phyloP scores from a whole-genome alignment of 2,888 invertebrate species.

The Terebella lapidaria region DNA sequence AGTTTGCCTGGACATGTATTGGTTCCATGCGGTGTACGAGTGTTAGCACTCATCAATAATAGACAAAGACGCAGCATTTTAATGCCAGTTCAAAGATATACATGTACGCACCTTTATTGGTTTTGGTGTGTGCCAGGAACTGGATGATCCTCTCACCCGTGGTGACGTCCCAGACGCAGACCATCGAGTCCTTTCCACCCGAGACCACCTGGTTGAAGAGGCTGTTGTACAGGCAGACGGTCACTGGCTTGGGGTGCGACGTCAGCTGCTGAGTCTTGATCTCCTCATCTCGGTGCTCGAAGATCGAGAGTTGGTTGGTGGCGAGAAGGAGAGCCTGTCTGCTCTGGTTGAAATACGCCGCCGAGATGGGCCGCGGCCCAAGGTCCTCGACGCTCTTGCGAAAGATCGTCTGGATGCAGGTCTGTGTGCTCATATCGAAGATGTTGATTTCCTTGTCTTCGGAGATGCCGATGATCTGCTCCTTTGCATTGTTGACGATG shows the following conservation, averaged over 20 bases:
- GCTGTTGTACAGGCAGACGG: slow-evolving; percentile 10
- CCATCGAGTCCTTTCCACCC: slow-evolving; percentile 73
- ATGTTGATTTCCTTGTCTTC: slow-evolving; percentile 70
- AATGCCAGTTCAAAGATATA: too few species aligned
- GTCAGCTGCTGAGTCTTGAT: not conserved
- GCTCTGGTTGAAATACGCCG: slow-evolving; percentile 9
- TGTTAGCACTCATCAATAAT: too few species aligned
- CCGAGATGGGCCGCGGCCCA: slow-evolving; percentile 9
- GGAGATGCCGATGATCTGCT: slow-evolving; percentile 65
- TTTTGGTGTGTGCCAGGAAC: slow-evolving; percentile 51
- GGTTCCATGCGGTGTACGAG: too few species aligned
- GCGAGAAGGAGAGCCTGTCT: slow-evolving; percentile 17
- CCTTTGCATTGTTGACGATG: slow-evolving; percentile 64
- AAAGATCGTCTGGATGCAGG: slow-evolving; percentile 61
- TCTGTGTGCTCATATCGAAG: slow-evolving; percentile 67
- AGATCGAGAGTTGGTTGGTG: slow-evolving; percentile 14
- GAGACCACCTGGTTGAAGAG: slow-evolving; percentile 62
- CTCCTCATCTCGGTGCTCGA: slow-evolving; percentile 14
- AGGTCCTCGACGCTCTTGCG: slow-evolving; percentile 14
- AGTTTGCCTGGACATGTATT: too few species aligned
- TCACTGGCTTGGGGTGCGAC: slow-evolving; percentile 13
- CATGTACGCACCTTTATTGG: too few species aligned
- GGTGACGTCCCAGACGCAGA: slow-evolving; percentile 77
- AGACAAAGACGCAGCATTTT: too few species aligned
- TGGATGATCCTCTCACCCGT: slow-evolving; percentile 65